Evolutionary conservation across 2,888 invertebrate species (phyloP).

Genomic region (Lycaena phlaeas): DNA sequence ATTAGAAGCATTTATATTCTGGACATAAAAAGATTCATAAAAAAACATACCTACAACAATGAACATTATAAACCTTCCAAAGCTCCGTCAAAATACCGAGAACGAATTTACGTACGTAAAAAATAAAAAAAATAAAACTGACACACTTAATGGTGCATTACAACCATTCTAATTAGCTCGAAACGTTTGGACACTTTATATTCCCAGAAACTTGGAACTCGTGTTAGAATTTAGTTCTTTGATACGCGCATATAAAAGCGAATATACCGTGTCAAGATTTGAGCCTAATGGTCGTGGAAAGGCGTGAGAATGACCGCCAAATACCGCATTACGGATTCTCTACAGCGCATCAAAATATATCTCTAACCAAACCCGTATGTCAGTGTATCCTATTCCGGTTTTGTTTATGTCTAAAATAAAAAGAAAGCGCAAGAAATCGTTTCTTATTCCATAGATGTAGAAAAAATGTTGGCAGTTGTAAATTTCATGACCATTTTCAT

Average conservation of each 20-base stretch:
- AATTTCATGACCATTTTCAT: slow-evolving; percentile 5
- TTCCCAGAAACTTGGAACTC: slow-evolving; percentile 11
- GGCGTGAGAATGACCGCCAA: slow-evolving; percentile 41
- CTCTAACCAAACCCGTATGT: slow-evolving; percentile 8
- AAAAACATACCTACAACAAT: not conserved
- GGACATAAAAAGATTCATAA: not conserved
- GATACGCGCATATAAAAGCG: slow-evolving; percentile 8
- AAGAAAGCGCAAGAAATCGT: slow-evolving; percentile 7
- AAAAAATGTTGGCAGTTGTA: slow-evolving; percentile 4
- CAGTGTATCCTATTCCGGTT: slow-evolving; percentile 2
- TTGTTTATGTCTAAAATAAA: slow-evolving; percentile 3
- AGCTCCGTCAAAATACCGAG: not conserved
- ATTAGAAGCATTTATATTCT: too few species aligned
- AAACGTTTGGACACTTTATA: slow-evolving; percentile 18
- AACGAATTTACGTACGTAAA: not conserved
- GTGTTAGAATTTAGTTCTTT: not conserved
- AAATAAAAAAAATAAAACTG: not conserved
- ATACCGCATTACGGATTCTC: slow-evolving; percentile 47
- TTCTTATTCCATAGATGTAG: not conserved
- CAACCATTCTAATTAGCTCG: not conserved
- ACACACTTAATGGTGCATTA: not conserved
- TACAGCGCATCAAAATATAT: slow-evolving; percentile 40
- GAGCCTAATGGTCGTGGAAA: slow-evolving; percentile 19
- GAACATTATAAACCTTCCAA: too few species aligned
- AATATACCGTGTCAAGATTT: slow-evolving; percentile 4